Conservation (phyloP, 2,888 invertebrate species). For the Noctua fimbriata region DNA sequence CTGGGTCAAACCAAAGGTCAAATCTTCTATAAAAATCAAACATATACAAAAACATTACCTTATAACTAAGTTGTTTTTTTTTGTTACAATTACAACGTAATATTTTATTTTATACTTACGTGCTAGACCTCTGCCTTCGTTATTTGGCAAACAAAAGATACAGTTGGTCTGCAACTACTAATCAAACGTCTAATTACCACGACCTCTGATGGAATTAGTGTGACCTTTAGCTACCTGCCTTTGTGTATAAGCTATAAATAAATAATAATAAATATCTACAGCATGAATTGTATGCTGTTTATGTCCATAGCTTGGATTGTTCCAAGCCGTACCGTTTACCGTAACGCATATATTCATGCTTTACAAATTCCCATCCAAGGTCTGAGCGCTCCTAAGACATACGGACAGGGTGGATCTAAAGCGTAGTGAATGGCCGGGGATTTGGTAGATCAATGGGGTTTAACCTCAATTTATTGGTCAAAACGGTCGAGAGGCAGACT, state of each 20-base stretch:
- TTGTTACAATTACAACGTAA: background rate
- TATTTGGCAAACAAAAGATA: background rate
- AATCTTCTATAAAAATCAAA: too few species aligned
- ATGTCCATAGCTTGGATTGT: background rate
- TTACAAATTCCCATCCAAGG: constrained; percentile 37
- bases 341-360: constrained; percentile 35
- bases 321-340: background rate
- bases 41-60: too few species aligned
- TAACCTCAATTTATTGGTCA: constrained; percentile 63
- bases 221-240: background rate
- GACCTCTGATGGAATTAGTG: background rate
- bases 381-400: constrained; percentile 49
- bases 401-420: constrained; percentile 54
- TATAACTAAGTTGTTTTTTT: background rate
- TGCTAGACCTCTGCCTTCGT: background rate
- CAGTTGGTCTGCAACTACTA: background rate
- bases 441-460: constrained; percentile 60
- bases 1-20: background rate
- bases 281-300: background rate
- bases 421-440: constrained; percentile 55
- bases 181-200: background rate
- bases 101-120: background rate
- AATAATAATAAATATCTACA: background rate
- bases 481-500: constrained; percentile 58
- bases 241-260: background rate